Percentiles rank a stretch among this genome's conserved stretches.
Conservation (phyloP, 2,888 invertebrate genomes). For the Trilocha varians region DNA sequence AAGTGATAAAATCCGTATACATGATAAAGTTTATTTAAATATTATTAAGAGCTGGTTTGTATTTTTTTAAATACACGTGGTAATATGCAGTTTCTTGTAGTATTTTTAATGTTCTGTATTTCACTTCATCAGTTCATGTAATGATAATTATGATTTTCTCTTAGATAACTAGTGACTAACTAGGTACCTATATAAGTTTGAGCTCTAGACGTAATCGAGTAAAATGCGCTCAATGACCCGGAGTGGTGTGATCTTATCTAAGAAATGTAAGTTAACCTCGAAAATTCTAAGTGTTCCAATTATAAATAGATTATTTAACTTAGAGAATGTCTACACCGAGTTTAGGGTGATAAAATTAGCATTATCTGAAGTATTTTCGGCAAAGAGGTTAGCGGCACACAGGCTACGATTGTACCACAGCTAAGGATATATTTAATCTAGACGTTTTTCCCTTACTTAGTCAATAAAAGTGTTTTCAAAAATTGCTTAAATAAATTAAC, state of each 20-base stretch:
- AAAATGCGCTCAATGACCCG: background rate
- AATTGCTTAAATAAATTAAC: too few species aligned
- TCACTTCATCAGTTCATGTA: too few species aligned
- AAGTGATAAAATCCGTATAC: too few species aligned
- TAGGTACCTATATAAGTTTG: background rate
- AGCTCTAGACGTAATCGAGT: background rate
- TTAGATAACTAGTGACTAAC: background rate
- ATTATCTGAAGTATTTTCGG: slow-evolving; percentile 49
- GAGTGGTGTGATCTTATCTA: background rate
- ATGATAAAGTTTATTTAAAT: too few species aligned
- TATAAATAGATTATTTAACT: slow-evolving; percentile 18
- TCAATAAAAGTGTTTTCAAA: too few species aligned
- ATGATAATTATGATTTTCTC: too few species aligned
- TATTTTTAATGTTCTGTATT: too few species aligned
- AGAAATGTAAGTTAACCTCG: background rate
- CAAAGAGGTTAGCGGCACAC: slow-evolving; percentile 64
- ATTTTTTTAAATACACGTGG: too few species aligned
- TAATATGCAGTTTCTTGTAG: too few species aligned
- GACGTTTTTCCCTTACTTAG: too few species aligned
- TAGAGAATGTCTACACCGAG: slow-evolving; percentile 18
- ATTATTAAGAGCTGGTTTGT: too few species aligned
- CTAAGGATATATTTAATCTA: slow-evolving; percentile 6
- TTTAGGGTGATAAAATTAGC: slow-evolving; percentile 49
- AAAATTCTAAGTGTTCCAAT: slow-evolving; percentile 17
- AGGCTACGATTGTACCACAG: slow-evolving; percentile 25